phyloP scores from a whole-genome alignment of 2,797 vertebrate species.

The Manis pentadactyla region DNA sequence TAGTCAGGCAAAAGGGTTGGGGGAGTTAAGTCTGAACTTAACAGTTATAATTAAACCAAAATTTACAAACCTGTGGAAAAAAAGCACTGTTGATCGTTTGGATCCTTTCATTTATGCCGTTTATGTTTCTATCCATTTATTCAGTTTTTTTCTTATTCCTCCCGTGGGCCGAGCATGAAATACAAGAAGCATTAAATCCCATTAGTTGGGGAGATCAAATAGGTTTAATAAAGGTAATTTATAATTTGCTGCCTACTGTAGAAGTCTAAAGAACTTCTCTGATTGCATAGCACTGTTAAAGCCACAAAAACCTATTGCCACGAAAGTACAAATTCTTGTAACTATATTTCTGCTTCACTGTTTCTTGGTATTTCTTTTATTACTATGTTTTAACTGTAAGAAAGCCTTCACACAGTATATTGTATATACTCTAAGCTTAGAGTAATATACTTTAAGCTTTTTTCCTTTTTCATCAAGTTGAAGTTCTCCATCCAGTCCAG shows the following conservation, averaged over 20 bases:
- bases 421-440: no score
- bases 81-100: not conserved
- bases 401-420: not conserved
- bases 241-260: not conserved
- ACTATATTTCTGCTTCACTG: not conserved
- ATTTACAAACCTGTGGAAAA: not conserved
- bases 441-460: not conserved
- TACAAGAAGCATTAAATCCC: not conserved
- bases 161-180: not conserved
- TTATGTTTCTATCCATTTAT: not conserved
- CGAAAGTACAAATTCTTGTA: not conserved
- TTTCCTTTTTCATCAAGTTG: not conserved
- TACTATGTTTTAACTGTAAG: not conserved
- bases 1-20: constrained; percentile 1
- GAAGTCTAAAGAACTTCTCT: not conserved
- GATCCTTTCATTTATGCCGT: not conserved
- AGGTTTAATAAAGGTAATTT: constrained; percentile 24
- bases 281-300: not conserved
- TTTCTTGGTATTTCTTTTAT: constrained; percentile 2
- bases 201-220: not conserved
- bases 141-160: not conserved
- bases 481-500: not conserved
- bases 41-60: not conserved
- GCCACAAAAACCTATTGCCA: not conserved
- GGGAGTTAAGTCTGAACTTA: not conserved